Evolutionary conservation across 2,113 vertebrate genomes (phyloP).

Genomic region (Benthochromis sp.): DNA sequence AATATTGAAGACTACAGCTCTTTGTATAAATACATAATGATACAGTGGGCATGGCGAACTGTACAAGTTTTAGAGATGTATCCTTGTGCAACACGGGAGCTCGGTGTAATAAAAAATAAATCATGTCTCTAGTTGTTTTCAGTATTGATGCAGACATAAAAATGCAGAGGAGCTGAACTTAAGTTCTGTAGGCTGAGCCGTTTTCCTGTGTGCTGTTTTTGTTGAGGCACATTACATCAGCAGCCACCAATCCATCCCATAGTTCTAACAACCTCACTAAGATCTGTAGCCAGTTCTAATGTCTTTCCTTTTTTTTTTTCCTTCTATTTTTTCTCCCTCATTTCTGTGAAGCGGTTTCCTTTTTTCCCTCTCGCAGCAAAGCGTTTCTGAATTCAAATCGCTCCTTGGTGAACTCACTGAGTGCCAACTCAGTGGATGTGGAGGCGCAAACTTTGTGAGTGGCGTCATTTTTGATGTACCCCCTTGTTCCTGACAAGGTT

Average conservation of each 20-base stretch:
- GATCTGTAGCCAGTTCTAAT: constrained; percentile 48
- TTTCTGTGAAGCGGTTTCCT: constrained; percentile 14
- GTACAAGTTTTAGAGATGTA: not conserved
- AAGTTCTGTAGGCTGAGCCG: constrained; percentile 3
- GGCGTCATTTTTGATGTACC: constrained; percentile 62
- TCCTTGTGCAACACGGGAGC: constrained; percentile 8
- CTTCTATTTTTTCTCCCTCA: not conserved
- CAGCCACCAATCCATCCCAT: constrained; percentile 30
- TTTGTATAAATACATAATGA: constrained; percentile 44
- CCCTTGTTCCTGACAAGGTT: constrained; percentile 63
- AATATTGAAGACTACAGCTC: constrained; percentile 12
- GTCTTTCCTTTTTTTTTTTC: not conserved
- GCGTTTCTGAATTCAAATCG: constrained; percentile 49
- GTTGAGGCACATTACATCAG: constrained; percentile 44
- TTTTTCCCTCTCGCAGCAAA: constrained; percentile 25
- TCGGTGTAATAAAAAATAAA: not conserved
- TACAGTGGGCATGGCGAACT: not conserved
- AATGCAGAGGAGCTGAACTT: constrained; percentile 16
- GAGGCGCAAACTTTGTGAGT: constrained; percentile 63
- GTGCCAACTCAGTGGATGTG: constrained; percentile 42
- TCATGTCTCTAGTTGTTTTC: not conserved
- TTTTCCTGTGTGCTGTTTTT: constrained; percentile 38
- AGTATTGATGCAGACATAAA: not conserved
- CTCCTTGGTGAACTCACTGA: constrained; percentile 46
- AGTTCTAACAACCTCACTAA: constrained; percentile 43